Evolutionary conservation across 2,888 invertebrate genomes (phyloP).

Genomic region (Cinara cedri): DNA sequence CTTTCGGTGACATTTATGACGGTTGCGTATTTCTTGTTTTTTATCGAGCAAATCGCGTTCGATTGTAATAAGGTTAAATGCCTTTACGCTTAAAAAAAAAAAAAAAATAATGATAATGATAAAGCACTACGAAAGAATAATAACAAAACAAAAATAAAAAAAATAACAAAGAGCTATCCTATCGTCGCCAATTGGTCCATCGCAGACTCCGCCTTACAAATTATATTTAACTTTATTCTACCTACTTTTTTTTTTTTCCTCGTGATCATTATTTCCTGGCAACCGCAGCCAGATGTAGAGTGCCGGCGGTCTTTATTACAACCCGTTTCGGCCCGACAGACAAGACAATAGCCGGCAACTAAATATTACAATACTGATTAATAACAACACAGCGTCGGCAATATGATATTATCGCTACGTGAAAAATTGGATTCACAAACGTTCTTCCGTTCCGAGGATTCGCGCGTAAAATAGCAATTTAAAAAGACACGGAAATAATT

Average conservation of each 20-base stretch:
- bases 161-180: not conserved
- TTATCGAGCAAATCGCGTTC: too few relatives aligned
- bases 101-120: constrained; percentile 23
- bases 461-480: too few relatives aligned
- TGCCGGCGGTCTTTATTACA: not conserved
- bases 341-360: constrained; percentile 28
- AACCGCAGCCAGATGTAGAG: too few relatives aligned
- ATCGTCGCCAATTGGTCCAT: constrained; percentile 52
- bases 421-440: not conserved
- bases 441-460: too few relatives aligned
- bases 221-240: constrained; percentile 36
- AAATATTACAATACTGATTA: not conserved
- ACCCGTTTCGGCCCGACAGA: constrained; percentile 32
- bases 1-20: not conserved
- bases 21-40: not conserved
- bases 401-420: not conserved
- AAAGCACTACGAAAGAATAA: not conserved
- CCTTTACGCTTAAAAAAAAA: constrained; percentile 2
- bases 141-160: too few relatives aligned
- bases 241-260: not conserved
- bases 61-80: not conserved
- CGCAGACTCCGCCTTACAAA: constrained; percentile 53
- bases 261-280: constrained; percentile 21
- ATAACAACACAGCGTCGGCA: not conserved
- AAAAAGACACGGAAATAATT: too few relatives aligned